A percentile compares a stretch with the other conserved stretches of the same genome.
Conservation (phyloP, 2,797 vertebrate species). For the Falco naumanni region DNA sequence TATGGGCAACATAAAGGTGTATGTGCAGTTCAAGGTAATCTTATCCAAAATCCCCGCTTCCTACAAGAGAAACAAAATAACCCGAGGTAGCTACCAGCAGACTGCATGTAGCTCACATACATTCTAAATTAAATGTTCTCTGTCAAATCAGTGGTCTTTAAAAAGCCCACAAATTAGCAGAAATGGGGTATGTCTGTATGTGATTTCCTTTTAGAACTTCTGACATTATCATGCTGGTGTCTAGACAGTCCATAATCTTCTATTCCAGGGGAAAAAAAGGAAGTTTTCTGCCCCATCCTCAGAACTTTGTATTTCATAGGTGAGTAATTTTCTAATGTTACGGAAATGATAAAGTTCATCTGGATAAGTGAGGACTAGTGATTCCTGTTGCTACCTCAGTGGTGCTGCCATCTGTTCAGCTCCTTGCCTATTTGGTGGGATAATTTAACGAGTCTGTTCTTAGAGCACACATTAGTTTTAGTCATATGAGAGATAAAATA, state of each 20-base stretch:
- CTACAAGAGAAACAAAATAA: not conserved
- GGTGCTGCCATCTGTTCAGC: conserved; percentile 49
- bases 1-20: not conserved
- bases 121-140: not conserved
- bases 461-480: not conserved
- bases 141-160: not conserved
- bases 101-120: fast-evolving
- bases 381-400: not conserved
- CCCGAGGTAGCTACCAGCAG: not conserved
- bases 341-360: conserved; percentile 11
- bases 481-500: not conserved
- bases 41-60: not conserved
- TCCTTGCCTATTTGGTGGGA: not conserved
- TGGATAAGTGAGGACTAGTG: not conserved
- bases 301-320: not conserved
- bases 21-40: not conserved
- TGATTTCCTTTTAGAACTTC: not conserved
- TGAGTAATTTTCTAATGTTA: not conserved
- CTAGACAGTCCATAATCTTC: not conserved
- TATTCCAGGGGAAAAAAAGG: not conserved
- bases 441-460: conserved; percentile 6
- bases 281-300: not conserved
- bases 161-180: not conserved
- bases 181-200: not conserved
- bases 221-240: not conserved